A percentile compares a stretch with the other conserved stretches of the same genome.
These are phyloP conservation scores for Yoshiicerus persimilis DNA, from an alignment of 1,140 invertebrate species.

Conservation along the genomic window DNA sequence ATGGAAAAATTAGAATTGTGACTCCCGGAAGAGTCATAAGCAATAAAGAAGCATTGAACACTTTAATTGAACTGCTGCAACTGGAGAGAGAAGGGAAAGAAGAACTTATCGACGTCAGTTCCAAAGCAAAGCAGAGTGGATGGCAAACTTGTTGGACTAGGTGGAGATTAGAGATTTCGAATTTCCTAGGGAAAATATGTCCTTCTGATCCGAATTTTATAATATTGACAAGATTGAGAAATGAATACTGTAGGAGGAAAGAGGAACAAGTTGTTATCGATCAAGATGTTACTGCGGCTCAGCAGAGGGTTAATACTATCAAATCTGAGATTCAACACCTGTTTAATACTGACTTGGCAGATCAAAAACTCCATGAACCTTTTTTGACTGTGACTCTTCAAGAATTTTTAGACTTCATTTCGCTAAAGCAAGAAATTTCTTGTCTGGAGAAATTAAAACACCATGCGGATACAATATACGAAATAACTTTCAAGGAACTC, in stretches of 20 bases:
- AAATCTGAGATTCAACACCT: slow-evolving; percentile 30
- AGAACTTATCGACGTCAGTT: slow-evolving; percentile 15
- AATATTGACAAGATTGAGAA: background rate
- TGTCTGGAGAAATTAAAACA: slow-evolving; percentile 19
- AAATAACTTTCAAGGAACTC: slow-evolving; percentile 27
- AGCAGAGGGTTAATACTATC: slow-evolving; percentile 24
- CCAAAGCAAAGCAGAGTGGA: slow-evolving; percentile 28
- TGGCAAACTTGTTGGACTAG: slow-evolving; percentile 26
- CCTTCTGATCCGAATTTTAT: background rate
- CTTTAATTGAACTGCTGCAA: slow-evolving; percentile 29
- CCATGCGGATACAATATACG: slow-evolving; percentile 27
- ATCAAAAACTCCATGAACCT: slow-evolving; percentile 31
- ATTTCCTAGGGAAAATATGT: background rate
- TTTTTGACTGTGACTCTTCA: slow-evolving; percentile 36
- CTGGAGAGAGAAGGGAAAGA: slow-evolving; percentile 33
- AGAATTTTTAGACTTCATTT: slow-evolving; percentile 38
- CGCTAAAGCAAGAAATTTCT: slow-evolving; percentile 23
- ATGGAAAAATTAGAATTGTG: slow-evolving; percentile 10
- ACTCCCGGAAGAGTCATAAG: slow-evolving; percentile 22
- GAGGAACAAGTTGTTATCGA: background rate
- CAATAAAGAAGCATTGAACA: slow-evolving; percentile 32
- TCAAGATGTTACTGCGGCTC: background rate
- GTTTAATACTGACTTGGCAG: slow-evolving; percentile 3
- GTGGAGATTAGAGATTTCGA: slow-evolving; percentile 31
- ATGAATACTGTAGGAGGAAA: background rate